These are phyloP conservation scores for Catostylus mosaicus DNA, from an alignment of 30 jellyfish, hydroid and myxozoan genomes.

Conservation along the genomic window DNA sequence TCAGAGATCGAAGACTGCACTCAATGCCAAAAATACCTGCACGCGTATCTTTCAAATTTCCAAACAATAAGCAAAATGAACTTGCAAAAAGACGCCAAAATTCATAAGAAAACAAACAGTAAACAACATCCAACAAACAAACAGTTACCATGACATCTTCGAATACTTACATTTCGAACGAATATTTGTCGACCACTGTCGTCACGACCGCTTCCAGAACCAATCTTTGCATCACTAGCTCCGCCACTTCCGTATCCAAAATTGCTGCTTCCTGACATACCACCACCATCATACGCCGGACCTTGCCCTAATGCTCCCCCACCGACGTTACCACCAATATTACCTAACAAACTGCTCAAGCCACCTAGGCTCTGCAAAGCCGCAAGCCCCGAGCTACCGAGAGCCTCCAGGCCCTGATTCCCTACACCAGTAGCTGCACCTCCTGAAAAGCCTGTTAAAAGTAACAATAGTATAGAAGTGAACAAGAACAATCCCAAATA, in stretches of 20 bases:
- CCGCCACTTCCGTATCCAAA: constrained; percentile 44
- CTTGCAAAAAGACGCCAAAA: neutral
- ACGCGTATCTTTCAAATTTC: too few relatives aligned
- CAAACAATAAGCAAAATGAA: neutral
- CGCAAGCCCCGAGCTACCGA: constrained; percentile 55
- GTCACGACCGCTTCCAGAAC: constrained; percentile 71
- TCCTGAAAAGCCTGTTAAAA: constrained; percentile 67
- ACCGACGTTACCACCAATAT: constrained; percentile 70
- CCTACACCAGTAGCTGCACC: constrained; percentile 38
- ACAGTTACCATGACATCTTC: constrained; percentile 26
- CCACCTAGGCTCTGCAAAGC: constrained; percentile 69
- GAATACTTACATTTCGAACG: constrained; percentile 95
- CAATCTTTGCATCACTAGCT: constrained; percentile 30
- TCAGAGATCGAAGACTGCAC: too few relatives aligned
- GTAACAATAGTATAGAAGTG: too few relatives aligned
- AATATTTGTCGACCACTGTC: constrained; percentile 81
- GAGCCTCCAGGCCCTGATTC: constrained; percentile 59
- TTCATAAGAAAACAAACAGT: neutral
- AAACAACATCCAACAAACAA: constrained; percentile 24
- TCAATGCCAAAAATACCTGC: too few relatives aligned
- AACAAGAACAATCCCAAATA: neutral
- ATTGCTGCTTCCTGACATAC: constrained; percentile 49
- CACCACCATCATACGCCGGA: constrained; percentile 45
- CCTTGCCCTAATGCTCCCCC: constrained; percentile 76
- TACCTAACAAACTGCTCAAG: constrained; percentile 67